Evolutionary conservation across 64 coral and sea anemone species (phyloP).

Genomic region (Porites lutea): DNA sequence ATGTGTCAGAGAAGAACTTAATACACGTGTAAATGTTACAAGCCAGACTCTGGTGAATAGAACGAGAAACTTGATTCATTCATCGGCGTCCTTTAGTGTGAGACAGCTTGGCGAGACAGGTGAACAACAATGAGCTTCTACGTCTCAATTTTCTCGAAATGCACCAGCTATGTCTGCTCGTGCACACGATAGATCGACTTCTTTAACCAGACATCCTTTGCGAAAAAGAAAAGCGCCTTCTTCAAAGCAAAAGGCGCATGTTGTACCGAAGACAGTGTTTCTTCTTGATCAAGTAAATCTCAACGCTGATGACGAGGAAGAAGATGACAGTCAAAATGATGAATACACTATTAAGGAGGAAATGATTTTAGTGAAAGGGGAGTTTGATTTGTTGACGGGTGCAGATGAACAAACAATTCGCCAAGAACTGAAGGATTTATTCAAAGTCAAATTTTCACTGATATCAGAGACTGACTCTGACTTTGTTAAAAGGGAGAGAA

Average conservation of each 20-base stretch:
- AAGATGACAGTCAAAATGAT: not conserved
- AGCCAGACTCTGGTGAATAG: not conserved
- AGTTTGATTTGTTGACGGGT: not conserved
- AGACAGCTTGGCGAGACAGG: not conserved
- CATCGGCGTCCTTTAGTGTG: not conserved
- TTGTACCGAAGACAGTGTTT: constrained; percentile 2
- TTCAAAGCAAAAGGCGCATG: constrained; percentile 9
- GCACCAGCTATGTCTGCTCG: constrained; percentile 14
- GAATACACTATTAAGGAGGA: too few species aligned
- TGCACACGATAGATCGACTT: not conserved
- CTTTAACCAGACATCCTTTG: constrained; percentile 1
- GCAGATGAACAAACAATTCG: constrained; percentile 13
- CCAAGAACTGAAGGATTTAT: not conserved
- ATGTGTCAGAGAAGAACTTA: not conserved
- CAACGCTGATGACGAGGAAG: not conserved
- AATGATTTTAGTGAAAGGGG: not conserved
- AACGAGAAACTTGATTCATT: constrained; percentile 3
- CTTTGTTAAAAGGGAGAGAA: constrained; percentile 74
- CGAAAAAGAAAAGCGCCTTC: constrained; percentile 1
- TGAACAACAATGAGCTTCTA: not conserved
- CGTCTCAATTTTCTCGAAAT: not conserved
- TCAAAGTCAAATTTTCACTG: constrained; percentile 17
- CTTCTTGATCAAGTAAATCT: not conserved
- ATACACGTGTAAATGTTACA: not conserved
- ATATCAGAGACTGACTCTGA: constrained; percentile 75